phyloP scores from a whole-genome alignment of 2,888 invertebrate genomes.

The Uloborus plumipes region DNA sequence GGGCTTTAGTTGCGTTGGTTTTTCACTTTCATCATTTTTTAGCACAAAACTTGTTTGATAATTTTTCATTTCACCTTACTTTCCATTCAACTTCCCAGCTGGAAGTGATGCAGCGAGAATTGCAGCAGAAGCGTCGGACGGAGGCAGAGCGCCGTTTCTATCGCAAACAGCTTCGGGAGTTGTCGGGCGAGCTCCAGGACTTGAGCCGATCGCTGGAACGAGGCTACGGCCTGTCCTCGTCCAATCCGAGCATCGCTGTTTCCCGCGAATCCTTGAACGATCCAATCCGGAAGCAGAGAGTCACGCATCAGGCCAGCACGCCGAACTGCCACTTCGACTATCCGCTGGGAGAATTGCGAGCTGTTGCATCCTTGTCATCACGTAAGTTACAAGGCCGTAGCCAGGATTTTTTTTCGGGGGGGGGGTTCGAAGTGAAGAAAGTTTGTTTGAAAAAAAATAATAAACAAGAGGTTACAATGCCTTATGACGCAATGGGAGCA shows the following conservation, averaged over 20 bases:
- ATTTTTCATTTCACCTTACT: no score
- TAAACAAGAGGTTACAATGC: no score
- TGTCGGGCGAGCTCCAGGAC: conserved; percentile 42
- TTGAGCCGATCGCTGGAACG: conserved; percentile 24
- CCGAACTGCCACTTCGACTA: conserved; percentile 26
- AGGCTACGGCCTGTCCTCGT: conserved; percentile 11
- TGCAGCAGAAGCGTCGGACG: background rate
- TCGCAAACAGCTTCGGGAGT: conserved; percentile 31
- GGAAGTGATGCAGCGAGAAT: conserved; percentile 52
- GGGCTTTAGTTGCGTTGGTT: no score
- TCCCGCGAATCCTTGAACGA: conserved; percentile 26
- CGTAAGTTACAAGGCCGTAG: conserved; percentile 30
- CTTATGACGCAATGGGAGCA: no score
- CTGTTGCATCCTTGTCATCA: conserved; percentile 44
- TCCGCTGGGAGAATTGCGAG: conserved; percentile 36
- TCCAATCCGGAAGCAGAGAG: conserved; percentile 21
- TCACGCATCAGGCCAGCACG: conserved; percentile 24
- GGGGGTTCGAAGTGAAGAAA: no score
- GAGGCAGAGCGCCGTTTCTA: conserved; percentile 17
- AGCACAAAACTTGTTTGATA: no score
- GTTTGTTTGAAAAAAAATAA: no score
- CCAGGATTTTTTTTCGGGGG: no score
- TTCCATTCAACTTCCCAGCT: conserved; percentile 11
- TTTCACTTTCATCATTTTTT: no score
- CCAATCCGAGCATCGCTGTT: conserved; percentile 18